Evolutionary conservation across 2,113 vertebrate genomes (phyloP).

Genomic region (Thinocorus orbignyianus): DNA sequence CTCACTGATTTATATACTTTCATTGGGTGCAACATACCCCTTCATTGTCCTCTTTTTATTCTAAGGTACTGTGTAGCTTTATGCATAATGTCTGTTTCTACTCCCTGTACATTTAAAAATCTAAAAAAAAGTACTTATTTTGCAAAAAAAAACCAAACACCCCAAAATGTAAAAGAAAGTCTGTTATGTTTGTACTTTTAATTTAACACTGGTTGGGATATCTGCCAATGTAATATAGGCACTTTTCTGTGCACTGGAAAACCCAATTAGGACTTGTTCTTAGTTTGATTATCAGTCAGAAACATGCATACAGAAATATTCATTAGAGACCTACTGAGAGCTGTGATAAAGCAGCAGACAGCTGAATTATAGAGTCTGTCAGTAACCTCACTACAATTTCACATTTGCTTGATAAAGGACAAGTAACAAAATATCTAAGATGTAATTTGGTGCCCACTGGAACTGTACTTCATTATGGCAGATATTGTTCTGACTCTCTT

Average conservation of each 20-base stretch:
- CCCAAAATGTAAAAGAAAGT: neutral
- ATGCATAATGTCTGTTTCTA: neutral
- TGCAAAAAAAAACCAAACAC: neutral
- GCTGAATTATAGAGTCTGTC: conserved; percentile 74
- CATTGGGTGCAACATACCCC: neutral
- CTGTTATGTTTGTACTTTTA: conserved; percentile 65
- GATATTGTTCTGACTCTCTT: conserved; percentile 46
- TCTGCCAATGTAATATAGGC: conserved; percentile 64
- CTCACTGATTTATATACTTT: neutral
- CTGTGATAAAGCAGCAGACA: conserved; percentile 77
- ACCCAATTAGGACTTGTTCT: conserved; percentile 78
- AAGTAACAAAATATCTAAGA: conserved; percentile 70
- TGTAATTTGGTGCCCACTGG: conserved; percentile 56
- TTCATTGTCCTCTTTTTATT: neutral
- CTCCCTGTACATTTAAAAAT: neutral
- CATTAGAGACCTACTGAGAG: conserved; percentile 76
- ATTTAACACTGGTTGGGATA: conserved; percentile 71
- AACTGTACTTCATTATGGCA: neutral
- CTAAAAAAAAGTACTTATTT: neutral
- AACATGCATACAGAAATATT: conserved; percentile 77
- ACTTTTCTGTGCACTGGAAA: conserved; percentile 74
- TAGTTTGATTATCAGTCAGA: conserved; percentile 79
- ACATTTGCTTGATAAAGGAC: conserved; percentile 75
- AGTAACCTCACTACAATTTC: conserved; percentile 58
- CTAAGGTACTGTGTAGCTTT: neutral